phyloP scores from a whole-genome alignment of 1,140 invertebrate species.

The Goniozus legneri region DNA sequence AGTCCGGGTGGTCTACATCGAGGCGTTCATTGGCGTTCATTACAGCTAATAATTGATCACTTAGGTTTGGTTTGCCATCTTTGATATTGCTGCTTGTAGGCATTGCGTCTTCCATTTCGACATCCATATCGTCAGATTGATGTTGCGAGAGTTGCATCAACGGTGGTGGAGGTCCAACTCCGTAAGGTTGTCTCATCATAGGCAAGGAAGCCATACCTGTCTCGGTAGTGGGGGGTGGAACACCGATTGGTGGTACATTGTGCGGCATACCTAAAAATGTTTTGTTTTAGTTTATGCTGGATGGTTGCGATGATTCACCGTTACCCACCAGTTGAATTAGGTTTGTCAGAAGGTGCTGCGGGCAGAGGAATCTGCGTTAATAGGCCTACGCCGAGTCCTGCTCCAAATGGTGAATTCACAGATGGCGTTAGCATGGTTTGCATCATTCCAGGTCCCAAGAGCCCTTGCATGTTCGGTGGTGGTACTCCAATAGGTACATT shows the following conservation, averaged over 20 bases:
- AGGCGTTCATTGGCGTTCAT: constrained; percentile 42
- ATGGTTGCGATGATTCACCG: background rate
- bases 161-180: constrained; percentile 46
- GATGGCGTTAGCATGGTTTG: constrained; percentile 51
- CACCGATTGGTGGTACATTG: constrained; percentile 50
- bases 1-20: constrained; percentile 30
- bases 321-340: constrained; percentile 44
- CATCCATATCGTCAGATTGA: constrained; percentile 59
- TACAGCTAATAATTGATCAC: constrained; percentile 44
- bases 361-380: constrained; percentile 52
- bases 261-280: constrained; percentile 44
- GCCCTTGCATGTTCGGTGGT: constrained; percentile 61
- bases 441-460: constrained; percentile 56
- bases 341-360: constrained; percentile 49
- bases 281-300: background rate
- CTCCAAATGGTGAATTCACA: constrained; percentile 50
- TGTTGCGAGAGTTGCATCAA: constrained; percentile 50
- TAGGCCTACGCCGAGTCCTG: constrained; percentile 46
- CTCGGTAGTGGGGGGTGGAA: constrained; percentile 48
- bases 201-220: constrained; percentile 45
- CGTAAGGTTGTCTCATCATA: constrained; percentile 44
- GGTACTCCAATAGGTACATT: constrained; percentile 63
- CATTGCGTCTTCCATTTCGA: constrained; percentile 63
- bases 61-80: constrained; percentile 37
- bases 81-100: constrained; percentile 24